These are phyloP conservation scores for Diachrysia chrysitis DNA, from an alignment of 2,888 invertebrate species.

Conservation along the genomic window DNA sequence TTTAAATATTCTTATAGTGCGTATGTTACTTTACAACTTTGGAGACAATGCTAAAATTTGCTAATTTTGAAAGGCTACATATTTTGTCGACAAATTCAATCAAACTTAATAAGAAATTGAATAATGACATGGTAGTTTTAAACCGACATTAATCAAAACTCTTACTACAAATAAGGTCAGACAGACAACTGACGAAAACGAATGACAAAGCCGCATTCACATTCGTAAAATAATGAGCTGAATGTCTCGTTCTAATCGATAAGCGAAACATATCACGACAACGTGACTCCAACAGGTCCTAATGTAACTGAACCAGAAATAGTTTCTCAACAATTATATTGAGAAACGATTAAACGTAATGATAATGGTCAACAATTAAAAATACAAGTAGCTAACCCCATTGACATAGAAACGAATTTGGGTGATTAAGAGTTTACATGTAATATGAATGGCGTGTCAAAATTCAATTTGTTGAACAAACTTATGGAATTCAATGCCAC, in stretches of 20 bases:
- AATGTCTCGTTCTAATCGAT: constrained; percentile 61
- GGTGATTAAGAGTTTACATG: constrained; percentile 25
- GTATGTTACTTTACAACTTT: constrained; percentile 8
- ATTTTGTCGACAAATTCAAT: background rate
- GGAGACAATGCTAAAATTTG: background rate
- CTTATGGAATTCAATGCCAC: background rate
- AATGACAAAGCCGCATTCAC: constrained; percentile 53
- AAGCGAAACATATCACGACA: constrained; percentile 68
- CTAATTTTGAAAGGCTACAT: background rate
- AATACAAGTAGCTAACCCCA: constrained; percentile 42
- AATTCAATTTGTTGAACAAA: constrained; percentile 7
- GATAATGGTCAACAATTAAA: constrained; percentile 53
- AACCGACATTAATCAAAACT: constrained; percentile 24
- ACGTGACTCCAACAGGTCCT: constrained; percentile 65
- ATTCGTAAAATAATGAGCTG: constrained; percentile 58
- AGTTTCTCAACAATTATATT: constrained; percentile 67
- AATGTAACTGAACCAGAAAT: constrained; percentile 56
- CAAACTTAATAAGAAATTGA: background rate
- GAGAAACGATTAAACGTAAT: constrained; percentile 43
- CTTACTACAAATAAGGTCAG: constrained; percentile 37
- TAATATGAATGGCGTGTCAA: background rate
- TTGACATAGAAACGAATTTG: constrained; percentile 41
- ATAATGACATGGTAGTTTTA: constrained; percentile 1
- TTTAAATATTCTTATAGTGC: constrained; percentile 40
- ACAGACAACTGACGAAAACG: constrained; percentile 48